Percentiles rank a stretch among this genome's conserved stretches.
These are phyloP conservation scores for Esox niger DNA, from an alignment of 2,113 vertebrate genomes.

Conservation along the genomic window DNA sequence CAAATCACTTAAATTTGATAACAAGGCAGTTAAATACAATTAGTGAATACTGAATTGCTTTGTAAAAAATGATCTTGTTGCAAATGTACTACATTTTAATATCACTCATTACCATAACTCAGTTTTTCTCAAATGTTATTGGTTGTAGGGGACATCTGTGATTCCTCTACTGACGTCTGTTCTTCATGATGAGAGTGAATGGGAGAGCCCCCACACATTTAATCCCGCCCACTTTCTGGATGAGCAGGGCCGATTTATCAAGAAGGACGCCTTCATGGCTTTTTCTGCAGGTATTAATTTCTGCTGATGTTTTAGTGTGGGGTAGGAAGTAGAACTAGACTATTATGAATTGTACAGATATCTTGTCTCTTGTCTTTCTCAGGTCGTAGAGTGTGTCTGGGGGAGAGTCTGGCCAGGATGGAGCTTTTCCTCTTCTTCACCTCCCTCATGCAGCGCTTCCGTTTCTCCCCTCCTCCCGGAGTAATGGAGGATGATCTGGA, in stretches of 20 bases:
- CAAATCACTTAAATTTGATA: too few relatives aligned
- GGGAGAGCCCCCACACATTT: conserved; percentile 65
- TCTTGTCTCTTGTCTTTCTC: conserved; percentile 4
- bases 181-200: conserved; percentile 64
- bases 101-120: conserved; percentile 19
- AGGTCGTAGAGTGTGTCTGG: conserved; percentile 72
- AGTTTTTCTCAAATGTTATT: not conserved
- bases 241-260: conserved; percentile 57
- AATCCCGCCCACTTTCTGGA: conserved; percentile 69
- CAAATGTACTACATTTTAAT: too few relatives aligned
- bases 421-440: conserved; percentile 79
- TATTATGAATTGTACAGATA: too few relatives aligned
- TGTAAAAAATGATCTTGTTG: too few relatives aligned
- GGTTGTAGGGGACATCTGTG: conserved; percentile 62
- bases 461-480: conserved; percentile 67
- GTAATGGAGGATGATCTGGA: conserved; percentile 67
- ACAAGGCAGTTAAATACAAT: too few relatives aligned
- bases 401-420: conserved; percentile 76
- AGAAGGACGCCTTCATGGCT: conserved; percentile 64
- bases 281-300: conserved; percentile 71
- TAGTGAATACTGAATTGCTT: too few relatives aligned
- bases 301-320: not conserved
- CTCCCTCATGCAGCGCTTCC: conserved; percentile 72
- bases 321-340: too few relatives aligned
- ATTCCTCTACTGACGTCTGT: conserved; percentile 67